These are phyloP conservation scores for Heliopora coerulea DNA, from an alignment of 92 coral and sea anemone species.

Conservation along the genomic window DNA sequence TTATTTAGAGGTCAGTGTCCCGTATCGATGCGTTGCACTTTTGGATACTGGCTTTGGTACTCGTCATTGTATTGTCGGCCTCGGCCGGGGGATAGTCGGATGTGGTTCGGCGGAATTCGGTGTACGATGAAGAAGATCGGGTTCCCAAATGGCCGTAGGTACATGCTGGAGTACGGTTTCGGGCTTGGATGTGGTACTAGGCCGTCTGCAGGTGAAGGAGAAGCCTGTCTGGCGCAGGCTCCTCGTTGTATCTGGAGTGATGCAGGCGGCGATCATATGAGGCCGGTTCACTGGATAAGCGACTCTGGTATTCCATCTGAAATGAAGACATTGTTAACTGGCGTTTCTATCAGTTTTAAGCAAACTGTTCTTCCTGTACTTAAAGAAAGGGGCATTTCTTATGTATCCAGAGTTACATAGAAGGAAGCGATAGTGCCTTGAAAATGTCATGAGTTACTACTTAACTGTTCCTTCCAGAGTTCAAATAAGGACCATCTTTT, in stretches of 20 bases:
- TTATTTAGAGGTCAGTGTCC: too few relatives aligned
- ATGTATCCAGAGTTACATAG: too few relatives aligned
- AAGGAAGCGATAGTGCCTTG: too few relatives aligned
- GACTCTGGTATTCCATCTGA: conserved; percentile 31
- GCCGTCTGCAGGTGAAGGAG: conserved; percentile 34
- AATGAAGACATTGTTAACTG: background rate
- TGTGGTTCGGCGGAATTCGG: conserved; percentile 31
- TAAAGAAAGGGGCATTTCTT: too few relatives aligned
- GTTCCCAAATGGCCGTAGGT: conserved; percentile 41
- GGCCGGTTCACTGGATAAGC: conserved; percentile 31
- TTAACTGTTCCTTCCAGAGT: too few relatives aligned
- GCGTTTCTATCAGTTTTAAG: too few relatives aligned
- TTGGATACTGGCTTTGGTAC: conserved; percentile 30
- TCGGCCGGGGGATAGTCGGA: conserved; percentile 16
- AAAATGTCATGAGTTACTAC: too few relatives aligned
- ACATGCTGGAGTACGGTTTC: conserved; percentile 21
- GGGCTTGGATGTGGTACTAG: conserved; percentile 10
- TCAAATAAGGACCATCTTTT: too few relatives aligned
- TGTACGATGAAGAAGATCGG: conserved; percentile 17
- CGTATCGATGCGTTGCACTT: conserved; percentile 19
- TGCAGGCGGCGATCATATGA: conserved; percentile 39
- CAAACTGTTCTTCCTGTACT: too few relatives aligned
- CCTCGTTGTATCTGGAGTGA: background rate
- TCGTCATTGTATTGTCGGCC: conserved; percentile 35
- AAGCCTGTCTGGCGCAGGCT: conserved; percentile 22